Conservation (phyloP, 2,113 vertebrate species). For the Clinocottus analis region DNA sequence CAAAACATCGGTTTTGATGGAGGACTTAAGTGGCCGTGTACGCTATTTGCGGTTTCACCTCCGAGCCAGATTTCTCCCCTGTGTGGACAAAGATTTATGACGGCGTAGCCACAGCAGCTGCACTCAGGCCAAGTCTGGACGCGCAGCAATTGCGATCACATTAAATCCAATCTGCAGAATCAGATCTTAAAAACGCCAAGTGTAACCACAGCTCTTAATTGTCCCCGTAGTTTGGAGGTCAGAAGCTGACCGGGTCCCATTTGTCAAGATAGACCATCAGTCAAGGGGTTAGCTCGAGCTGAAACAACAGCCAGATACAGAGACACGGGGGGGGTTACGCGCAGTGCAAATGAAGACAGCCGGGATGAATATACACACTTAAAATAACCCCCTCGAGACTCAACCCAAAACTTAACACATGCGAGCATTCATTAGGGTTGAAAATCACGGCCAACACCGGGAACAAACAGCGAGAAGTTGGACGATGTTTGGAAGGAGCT, state of each 20-base stretch:
- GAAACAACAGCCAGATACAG: conserved; percentile 32
- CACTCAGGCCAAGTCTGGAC: neutral
- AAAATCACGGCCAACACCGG: conserved; percentile 22
- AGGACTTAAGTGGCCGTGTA: neutral
- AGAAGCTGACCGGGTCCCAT: conserved; percentile 44
- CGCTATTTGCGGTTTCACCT: conserved; percentile 8
- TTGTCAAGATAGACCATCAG: conserved; percentile 31
- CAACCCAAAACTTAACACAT: conserved; percentile 25
- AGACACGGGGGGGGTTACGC: conserved; percentile 8
- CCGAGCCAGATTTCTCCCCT: conserved; percentile 6
- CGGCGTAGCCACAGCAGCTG: conserved; percentile 13
- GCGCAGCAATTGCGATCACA: conserved; percentile 12
- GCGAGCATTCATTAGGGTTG: conserved; percentile 28
- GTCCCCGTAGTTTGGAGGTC: conserved; percentile 40
- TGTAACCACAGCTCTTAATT: conserved; percentile 40
- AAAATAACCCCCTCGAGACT: conserved; percentile 25
- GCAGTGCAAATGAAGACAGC: conserved; percentile 8
- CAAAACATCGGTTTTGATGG: neutral
- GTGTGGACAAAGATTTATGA: conserved; percentile 39
- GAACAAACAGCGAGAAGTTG: conserved; percentile 35
- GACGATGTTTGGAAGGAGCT: conserved; percentile 31
- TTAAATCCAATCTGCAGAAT: conserved; percentile 26
- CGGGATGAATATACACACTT: conserved; percentile 8
- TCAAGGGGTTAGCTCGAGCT: conserved; percentile 38
- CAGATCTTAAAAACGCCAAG: conserved; percentile 24